Evolutionary conservation across 2,888 invertebrate species (phyloP).

Genomic region (Conistra vaccinii): DNA sequence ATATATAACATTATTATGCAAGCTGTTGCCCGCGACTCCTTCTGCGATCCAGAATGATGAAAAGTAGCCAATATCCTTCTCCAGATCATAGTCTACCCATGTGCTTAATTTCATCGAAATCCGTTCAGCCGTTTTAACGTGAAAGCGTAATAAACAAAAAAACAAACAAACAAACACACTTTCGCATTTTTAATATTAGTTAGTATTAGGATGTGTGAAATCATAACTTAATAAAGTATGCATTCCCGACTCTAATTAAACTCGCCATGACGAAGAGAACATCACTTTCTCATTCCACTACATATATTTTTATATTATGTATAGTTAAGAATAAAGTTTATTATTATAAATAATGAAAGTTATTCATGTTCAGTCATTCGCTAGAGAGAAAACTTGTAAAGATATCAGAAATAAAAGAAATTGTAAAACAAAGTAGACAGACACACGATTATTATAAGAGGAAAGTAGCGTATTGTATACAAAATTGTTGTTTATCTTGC

Average conservation of each 20-base stretch:
- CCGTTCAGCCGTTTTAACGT: no score
- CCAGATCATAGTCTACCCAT: no score
- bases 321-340: constrained; percentile 10
- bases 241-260: constrained; percentile 33
- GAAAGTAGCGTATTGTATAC: constrained; percentile 27
- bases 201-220: background rate
- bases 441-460: constrained; percentile 28
- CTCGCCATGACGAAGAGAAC: constrained; percentile 2
- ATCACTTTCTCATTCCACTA: constrained; percentile 34
- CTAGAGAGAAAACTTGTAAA: constrained; percentile 46
- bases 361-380: constrained; percentile 15
- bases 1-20: no score
- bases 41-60: no score
- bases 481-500: constrained; percentile 8
- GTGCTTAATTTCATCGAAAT: no score
- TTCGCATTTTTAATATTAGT: no score
- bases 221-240: constrained; percentile 13
- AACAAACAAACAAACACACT: no score
- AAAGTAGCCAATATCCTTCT: no score
- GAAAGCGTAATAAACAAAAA: no score
- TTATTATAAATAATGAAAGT: constrained; percentile 40
- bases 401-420: constrained; percentile 32
- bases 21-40: no score
- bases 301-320: background rate
- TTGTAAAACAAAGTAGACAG: constrained; percentile 15